Evolutionary conservation across 1,140 invertebrate genomes (phyloP).

Genomic region (Plodia interpunctella): DNA sequence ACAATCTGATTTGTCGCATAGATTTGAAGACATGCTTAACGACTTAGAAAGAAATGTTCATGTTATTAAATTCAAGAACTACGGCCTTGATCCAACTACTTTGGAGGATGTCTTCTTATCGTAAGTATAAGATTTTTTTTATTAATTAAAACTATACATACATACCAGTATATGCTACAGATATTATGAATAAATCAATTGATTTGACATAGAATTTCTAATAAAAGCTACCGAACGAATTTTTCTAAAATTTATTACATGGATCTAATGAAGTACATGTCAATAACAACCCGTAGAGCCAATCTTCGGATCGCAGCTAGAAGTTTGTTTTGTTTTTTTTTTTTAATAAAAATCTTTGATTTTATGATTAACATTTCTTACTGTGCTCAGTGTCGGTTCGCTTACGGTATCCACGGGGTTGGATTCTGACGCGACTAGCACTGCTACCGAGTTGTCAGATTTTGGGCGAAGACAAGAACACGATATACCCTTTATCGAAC

Average conservation of each 20-base stretch:
- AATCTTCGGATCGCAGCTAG: too few species aligned
- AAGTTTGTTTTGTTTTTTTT: too few species aligned
- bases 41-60: constrained; percentile 81
- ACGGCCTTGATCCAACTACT: constrained; percentile 86
- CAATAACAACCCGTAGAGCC: too few species aligned
- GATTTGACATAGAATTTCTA: too few species aligned
- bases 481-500: constrained; percentile 34
- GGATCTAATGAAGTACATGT: too few species aligned
- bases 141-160: too few species aligned
- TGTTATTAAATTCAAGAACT: constrained; percentile 81
- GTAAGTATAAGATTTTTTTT: constrained; percentile 69
- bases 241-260: too few species aligned
- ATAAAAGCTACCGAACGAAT: too few species aligned
- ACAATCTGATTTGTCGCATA: constrained; percentile 57
- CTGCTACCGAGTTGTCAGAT: constrained; percentile 21
- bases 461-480: constrained; percentile 25
- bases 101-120: constrained; percentile 93
- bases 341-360: too few species aligned
- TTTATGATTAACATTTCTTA: too few species aligned
- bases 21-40: constrained; percentile 80
- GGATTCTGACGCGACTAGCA: constrained; percentile 34
- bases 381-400: constrained; percentile 39
- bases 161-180: too few species aligned
- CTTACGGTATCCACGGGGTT: constrained; percentile 33
- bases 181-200: too few species aligned